Base-by-base conservation (phyloP, 2,888 invertebrate species). In the Ptilodon capucinus region DNA sequence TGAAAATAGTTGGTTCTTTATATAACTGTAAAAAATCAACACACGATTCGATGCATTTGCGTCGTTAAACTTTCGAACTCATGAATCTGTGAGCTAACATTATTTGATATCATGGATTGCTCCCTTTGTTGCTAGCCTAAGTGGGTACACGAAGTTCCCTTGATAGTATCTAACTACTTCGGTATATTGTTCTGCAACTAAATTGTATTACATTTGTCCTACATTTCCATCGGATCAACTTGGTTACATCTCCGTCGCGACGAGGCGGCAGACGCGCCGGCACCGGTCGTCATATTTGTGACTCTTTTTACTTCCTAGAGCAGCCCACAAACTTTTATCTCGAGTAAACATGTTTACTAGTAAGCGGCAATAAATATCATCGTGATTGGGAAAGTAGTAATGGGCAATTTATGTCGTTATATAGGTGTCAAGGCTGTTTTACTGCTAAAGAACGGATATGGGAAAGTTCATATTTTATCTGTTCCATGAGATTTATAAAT, bases 301-400 rank as follows among this genome's bases (percentile, higher is more conserved):
- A 75, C 73, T 76, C 62, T 63, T 68, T 67, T 67, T 68, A 60
- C 61, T 67, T 40, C 23, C 40, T 23, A 19, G 9, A 60, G 58
- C 60, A 60, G 69, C 59, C 60, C 65, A 68, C 65, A 74, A 81
- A 84, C 68, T 81, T 81, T 73, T 77, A 76, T 69, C 68, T 71
- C 69, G 61, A 71, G 80, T 79, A 84, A 84, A 85, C 83, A 83
- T 84, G 81, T 84, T 84, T 83, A 75, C 76, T 57, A 57, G 50
- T 46, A 42, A 19, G 8, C 40, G 25, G 25, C 25, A 16, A 25
- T 39, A 18, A 43, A 35, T 35, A 30, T 43, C 14, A 11, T 14
- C 6, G 4, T 42, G 45, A 42, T 35, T 53, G 38, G 7, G 38
- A 38, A 13, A 38, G 38, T 19, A 19, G 38, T 38, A 19, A 38